Base-by-base conservation (phyloP, 1,140 invertebrate genomes). In the Neodiprion virginianus region DNA sequence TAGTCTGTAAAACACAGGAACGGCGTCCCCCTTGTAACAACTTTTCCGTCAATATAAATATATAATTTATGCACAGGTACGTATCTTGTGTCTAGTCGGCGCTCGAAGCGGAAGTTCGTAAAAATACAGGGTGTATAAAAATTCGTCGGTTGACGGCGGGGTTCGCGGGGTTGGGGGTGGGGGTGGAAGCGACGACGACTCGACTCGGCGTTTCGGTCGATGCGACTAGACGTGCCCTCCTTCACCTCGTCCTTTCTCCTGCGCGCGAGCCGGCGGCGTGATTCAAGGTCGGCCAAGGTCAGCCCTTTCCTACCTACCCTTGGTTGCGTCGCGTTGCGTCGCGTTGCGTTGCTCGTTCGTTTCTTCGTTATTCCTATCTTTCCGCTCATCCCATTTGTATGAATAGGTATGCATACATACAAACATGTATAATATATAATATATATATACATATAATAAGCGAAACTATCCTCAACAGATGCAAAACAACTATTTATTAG, bases 251-350 rank as follows among this genome's bases (percentile, higher is more conserved):
- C 61, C 47, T 47, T 66, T 67, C 71, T 70, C 67, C 49, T 72
- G 65, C 28, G 17, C 28, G 67, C 9, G 17, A 21, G 48, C 5
- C 17, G 28, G 1, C 79, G 72, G 73, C 66, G 74, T 70, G 72
- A 80, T 78, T 75, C 80, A 85, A 84, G 81, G 82, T 82, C 83
- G 76, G 78, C 69, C 83, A 82, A 86, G 85, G 84, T 84, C 82
- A 79, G 79, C 73, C 70, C 69, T 67, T 73, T 9, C 48, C 61
- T 21, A 28, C 68, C 23, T 50, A 40, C 14, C 49, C 67, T 10
- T 17, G n/a, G 67, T 9, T 69, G 67, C 10, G 21, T 28, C 67
- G 21, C 9, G 67, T 11, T 61, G n/a, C n/a, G 10, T 61, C 10
- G n/a, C 53, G 67, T 9, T 69, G 67, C 12, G 61, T 65, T 17